Conservation (phyloP, 2,113 vertebrate genomes). For the Platysternon megacephalum region DNA sequence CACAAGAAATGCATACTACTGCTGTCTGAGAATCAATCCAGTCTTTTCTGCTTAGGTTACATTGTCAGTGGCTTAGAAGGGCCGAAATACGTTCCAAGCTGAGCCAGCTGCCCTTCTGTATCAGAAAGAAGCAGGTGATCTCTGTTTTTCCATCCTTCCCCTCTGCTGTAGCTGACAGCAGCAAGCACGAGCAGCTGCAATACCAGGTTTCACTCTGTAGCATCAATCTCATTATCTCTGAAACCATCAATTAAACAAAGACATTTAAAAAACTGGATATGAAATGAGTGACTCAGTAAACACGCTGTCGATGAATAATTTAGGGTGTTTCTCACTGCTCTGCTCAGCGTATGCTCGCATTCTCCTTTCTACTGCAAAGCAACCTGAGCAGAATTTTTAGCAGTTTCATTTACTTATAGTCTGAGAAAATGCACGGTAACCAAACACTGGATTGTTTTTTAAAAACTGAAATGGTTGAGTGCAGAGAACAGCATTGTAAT, state of each 20-base stretch:
- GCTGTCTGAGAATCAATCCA: background rate
- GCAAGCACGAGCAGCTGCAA: background rate
- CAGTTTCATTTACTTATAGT: slow-evolving; percentile 5
- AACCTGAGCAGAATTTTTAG: slow-evolving; percentile 74
- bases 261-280: background rate
- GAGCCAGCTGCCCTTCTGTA: background rate
- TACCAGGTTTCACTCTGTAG: slow-evolving; percentile 15
- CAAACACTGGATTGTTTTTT: background rate
- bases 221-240: slow-evolving; percentile 7
- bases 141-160: background rate
- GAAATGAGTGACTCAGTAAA: background rate
- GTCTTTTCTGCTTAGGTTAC: background rate
- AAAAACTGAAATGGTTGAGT: background rate
- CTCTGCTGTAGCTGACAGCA: background rate
- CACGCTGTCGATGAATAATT: slow-evolving; percentile 23
- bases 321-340: slow-evolving; percentile 11
- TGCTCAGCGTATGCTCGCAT: slow-evolving; percentile 38
- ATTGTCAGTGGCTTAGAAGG: background rate
- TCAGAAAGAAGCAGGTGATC: background rate
- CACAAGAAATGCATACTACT: background rate
- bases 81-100: background rate
- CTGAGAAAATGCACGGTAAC: background rate
- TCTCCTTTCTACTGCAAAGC: slow-evolving; percentile 51
- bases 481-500: background rate
- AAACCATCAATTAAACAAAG: slow-evolving; percentile 24